phyloP scores from a whole-genome alignment of 2,797 vertebrate genomes.

The Phoxinus dragarum region DNA sequence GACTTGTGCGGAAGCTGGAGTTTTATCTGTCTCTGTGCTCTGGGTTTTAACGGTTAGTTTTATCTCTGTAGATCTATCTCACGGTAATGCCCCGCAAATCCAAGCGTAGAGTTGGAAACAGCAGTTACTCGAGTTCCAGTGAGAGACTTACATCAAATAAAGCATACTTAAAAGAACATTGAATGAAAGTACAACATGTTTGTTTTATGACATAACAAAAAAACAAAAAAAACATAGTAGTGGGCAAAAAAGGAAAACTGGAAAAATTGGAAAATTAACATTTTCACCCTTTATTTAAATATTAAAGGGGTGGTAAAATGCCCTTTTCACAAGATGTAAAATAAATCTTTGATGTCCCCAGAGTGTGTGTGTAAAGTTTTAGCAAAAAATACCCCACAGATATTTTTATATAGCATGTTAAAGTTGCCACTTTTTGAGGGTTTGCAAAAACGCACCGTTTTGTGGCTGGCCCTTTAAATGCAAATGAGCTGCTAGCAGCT shows the following conservation, averaged over 20 bases:
- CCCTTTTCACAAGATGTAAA: no score
- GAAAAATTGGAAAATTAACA: not conserved
- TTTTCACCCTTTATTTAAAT: not conserved
- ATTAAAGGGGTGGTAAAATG: not conserved
- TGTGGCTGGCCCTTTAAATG: no score
- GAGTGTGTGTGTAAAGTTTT: no score
- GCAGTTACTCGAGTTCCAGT: not conserved
- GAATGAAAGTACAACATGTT: not conserved
- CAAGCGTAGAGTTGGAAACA: constrained; percentile 6
- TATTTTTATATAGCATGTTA: no score
- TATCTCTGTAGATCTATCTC: constrained; percentile 72
- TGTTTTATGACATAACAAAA: not conserved
- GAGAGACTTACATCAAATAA: not conserved
- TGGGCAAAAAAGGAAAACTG: not conserved
- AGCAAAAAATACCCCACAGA: no score
- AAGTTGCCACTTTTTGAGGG: no score
- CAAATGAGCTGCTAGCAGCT: no score
- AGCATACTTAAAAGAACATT: not conserved
- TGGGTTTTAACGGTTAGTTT: constrained; percentile 62
- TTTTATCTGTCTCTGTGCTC: constrained; percentile 63
- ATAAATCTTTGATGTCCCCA: no score
- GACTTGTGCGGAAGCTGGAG: constrained; percentile 52
- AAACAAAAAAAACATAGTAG: not conserved
- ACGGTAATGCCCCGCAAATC: constrained; percentile 56
- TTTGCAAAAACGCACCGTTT: no score